Conservation (phyloP, 2,797 vertebrate genomes). For the Fundulus diaphanus region DNA sequence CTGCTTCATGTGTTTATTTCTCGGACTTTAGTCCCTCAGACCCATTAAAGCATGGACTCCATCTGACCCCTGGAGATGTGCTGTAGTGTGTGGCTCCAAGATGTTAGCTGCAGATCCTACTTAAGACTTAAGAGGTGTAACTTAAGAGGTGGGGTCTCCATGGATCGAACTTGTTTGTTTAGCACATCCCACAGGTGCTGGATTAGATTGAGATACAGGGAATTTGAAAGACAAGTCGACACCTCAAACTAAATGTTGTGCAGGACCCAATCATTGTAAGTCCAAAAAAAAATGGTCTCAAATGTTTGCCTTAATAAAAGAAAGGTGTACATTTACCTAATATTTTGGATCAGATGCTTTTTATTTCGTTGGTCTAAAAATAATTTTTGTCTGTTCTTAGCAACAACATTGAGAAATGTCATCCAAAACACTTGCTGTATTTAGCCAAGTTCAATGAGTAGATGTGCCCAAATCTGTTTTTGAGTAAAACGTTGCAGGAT, state of each 20-base stretch:
- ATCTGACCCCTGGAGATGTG: neutral
- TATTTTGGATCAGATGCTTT: too few relatives aligned
- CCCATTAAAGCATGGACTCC: neutral
- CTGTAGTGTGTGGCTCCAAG: neutral
- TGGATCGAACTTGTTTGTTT: neutral
- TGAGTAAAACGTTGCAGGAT: too few relatives aligned
- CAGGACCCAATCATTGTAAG: neutral
- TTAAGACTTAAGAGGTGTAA: neutral
- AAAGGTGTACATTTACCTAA: too few relatives aligned
- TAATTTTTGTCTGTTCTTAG: too few relatives aligned
- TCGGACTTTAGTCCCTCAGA: neutral
- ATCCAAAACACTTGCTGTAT: too few relatives aligned
- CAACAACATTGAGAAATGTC: too few relatives aligned
- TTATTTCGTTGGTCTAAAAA: too few relatives aligned
- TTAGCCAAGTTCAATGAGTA: too few relatives aligned
- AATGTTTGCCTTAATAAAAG: too few relatives aligned
- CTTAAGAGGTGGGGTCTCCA: neutral
- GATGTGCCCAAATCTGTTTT: too few relatives aligned
- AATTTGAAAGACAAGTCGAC: neutral
- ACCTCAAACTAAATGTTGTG: neutral
- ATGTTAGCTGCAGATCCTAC: neutral
- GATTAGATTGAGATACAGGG: neutral
- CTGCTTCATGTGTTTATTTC: neutral
- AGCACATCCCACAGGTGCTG: neutral
- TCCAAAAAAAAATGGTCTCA: too few relatives aligned